Conservation (phyloP, 2,888 invertebrate species). For the Himalopsyche kuldschensis region DNA sequence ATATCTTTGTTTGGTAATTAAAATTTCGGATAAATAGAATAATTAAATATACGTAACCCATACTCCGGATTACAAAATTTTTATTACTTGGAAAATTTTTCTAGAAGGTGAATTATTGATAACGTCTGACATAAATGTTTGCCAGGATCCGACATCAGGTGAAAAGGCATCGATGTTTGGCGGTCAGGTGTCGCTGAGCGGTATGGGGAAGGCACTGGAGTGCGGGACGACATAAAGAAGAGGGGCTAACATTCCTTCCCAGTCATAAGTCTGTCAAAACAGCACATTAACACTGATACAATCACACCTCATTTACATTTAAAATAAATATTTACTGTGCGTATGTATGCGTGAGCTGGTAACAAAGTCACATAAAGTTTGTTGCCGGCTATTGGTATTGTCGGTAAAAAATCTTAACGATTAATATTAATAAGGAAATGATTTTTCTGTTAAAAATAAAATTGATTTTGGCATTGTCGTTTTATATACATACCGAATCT, state of each 20-base stretch:
- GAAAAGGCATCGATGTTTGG: conserved; percentile 3
- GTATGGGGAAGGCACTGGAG: neutral
- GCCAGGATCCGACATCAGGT: conserved; percentile 5
- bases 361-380: no score
- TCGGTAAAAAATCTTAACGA: no score
- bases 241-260: conserved; percentile 20
- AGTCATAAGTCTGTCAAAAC: conserved; percentile 39
- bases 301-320: conserved; percentile 31
- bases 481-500: no score
- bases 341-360: neutral
- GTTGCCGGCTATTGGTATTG: no score
- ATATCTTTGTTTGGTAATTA: no score
- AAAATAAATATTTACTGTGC: neutral
- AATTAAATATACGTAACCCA: no score
- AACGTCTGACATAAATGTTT: neutral
- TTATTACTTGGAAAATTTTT: no score
- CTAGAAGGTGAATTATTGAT: neutral
- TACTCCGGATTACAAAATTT: no score
- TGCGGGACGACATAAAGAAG: neutral
- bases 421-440: no score
- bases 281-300: conserved; percentile 34
- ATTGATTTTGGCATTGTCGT: no score
- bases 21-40: no score
- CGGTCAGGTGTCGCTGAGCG: neutral
- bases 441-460: no score